A percentile compares a stretch with the other conserved stretches of the same genome.
Evolutionary conservation across 2,888 invertebrate genomes (phyloP).

Genomic region (Macaria liturata): DNA sequence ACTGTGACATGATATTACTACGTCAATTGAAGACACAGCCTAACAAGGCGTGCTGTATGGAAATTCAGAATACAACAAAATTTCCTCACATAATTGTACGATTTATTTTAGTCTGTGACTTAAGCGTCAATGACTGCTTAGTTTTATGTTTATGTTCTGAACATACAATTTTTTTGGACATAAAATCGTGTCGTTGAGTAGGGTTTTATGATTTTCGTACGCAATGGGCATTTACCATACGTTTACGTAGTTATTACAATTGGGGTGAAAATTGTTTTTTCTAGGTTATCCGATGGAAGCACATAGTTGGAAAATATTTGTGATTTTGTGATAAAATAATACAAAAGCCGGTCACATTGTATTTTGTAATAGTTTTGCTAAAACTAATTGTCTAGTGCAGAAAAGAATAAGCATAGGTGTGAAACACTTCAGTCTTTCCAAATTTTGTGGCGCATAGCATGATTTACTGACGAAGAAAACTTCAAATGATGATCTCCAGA

Average conservation of each 20-base stretch:
- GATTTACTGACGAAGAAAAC: no score
- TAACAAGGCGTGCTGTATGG: not conserved
- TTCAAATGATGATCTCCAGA: no score
- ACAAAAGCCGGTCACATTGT: no score
- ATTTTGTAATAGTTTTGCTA: no score
- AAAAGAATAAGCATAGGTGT: no score
- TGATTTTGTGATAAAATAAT: no score
- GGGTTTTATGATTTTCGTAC: conserved; percentile 29
- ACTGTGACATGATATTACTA: not conserved
- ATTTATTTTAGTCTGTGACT: conserved; percentile 20
- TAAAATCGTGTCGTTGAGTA: conserved; percentile 31
- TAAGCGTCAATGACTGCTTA: conserved; percentile 26
- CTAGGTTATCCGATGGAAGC: no score
- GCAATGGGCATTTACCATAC: conserved; percentile 21
- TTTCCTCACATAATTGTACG: not conserved
- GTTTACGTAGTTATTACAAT: conserved; percentile 24
- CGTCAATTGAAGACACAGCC: conserved; percentile 22
- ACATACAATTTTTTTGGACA: conserved; percentile 31
- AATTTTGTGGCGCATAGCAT: no score
- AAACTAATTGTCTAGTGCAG: no score
- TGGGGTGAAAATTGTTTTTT: conserved; percentile 4
- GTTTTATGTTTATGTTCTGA: conserved; percentile 34
- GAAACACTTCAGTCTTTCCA: no score
- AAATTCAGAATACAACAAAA: not conserved
- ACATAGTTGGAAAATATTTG: no score